Conservation (phyloP, 2,113 vertebrate genomes). For the Ariopsis seemanni region DNA sequence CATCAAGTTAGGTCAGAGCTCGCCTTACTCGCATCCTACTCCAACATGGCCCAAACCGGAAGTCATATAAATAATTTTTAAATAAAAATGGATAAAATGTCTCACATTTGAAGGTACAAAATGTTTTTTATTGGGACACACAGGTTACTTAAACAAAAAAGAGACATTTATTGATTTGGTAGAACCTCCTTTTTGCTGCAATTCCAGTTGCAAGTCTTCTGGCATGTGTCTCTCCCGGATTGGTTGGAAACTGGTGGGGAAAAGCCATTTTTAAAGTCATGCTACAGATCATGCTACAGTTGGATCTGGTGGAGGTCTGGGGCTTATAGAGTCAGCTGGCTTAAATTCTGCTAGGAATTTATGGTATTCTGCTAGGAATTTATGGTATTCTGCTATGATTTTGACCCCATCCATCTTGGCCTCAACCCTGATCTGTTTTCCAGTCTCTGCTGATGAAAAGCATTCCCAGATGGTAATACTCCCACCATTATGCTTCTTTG, state of each 20-base stretch:
- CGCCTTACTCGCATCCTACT: no score
- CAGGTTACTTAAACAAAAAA: neutral
- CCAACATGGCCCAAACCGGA: no score
- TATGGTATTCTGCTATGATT: no score
- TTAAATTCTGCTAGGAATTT: neutral
- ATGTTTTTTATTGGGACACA: neutral
- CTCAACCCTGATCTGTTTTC: neutral
- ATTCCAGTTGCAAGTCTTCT: neutral
- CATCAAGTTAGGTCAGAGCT: no score
- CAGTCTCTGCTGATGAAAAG: neutral
- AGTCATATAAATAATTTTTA: no score
- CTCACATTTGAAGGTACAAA: neutral
- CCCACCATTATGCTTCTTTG: neutral
- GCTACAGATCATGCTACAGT: neutral
- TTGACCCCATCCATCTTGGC: neutral
- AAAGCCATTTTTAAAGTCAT: neutral
- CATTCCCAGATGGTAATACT: neutral
- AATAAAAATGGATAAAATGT: neutral
- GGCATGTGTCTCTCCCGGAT: neutral
- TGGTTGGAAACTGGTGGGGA: neutral
- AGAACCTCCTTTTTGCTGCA: neutral
- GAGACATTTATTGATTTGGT: neutral
- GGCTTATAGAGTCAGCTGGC: no score
- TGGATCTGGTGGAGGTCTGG: neutral
- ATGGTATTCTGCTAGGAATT: neutral